Evolutionary conservation across 2,113 vertebrate species (phyloP).

Genomic region (Apus apus): DNA sequence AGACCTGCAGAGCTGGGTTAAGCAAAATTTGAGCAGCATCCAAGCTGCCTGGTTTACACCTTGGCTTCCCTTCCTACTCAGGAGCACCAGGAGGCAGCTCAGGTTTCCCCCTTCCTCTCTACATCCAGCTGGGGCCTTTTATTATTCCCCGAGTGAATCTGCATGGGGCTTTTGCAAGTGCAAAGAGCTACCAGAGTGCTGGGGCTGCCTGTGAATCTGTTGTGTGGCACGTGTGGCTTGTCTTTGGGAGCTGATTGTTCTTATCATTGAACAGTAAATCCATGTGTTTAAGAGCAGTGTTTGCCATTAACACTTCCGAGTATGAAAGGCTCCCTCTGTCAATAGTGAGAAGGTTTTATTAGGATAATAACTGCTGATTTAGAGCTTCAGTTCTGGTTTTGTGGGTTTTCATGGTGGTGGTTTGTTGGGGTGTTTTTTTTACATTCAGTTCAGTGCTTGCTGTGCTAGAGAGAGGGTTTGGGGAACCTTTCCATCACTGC

Average conservation of each 20-base stretch:
- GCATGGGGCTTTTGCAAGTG: not conserved
- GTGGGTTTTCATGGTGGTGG: no score
- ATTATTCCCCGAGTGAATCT: not conserved
- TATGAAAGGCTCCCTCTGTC: not conserved
- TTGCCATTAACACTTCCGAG: not conserved
- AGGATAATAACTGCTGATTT: not conserved
- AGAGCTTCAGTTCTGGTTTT: not conserved
- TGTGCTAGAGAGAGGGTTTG: not conserved
- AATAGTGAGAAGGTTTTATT: not conserved
- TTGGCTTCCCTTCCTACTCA: not conserved
- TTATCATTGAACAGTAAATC: conserved; percentile 27
- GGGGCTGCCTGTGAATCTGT: not conserved
- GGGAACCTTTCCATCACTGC: not conserved
- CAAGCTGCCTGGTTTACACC: not conserved
- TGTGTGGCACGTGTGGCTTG: not conserved
- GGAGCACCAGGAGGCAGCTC: not conserved
- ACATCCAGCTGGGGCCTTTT: not conserved
- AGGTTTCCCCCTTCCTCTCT: not conserved
- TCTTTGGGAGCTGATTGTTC: not conserved
- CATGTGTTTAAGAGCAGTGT: not conserved
- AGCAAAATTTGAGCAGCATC: rapidly evolving
- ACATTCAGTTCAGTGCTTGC: not conserved
- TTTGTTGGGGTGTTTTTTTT: not conserved
- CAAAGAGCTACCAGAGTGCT: not conserved
- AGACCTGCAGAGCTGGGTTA: not conserved